phyloP scores from a whole-genome alignment of 2,888 invertebrate species.

The Hyposoter dolosus region DNA sequence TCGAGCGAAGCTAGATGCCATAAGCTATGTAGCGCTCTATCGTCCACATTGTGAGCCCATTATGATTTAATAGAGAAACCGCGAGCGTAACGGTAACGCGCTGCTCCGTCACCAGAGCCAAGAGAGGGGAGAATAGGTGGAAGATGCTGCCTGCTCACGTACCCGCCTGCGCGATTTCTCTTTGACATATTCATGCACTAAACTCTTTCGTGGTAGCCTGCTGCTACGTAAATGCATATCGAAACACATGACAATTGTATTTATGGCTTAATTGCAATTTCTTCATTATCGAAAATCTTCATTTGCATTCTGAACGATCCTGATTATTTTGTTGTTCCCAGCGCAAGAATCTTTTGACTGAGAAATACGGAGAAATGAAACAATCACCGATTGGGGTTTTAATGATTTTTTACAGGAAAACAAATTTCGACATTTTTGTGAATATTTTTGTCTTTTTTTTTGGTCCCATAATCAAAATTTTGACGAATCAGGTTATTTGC shows the following conservation, averaged over 20 bases:
- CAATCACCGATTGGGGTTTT: background rate
- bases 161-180: conserved; percentile 71
- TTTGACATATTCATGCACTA: conserved; percentile 29
- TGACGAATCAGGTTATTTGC: background rate
- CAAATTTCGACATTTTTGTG: no score
- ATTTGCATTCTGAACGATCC: conserved; percentile 39
- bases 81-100: conserved; percentile 56
- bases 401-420: background rate
- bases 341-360: background rate
- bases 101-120: conserved; percentile 24
- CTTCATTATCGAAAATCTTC: conserved; percentile 75
- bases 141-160: conserved; percentile 72
- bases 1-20: conserved; percentile 55
- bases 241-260: conserved; percentile 63
- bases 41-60: conserved; percentile 82
- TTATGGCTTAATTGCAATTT: conserved; percentile 76
- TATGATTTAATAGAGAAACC: conserved; percentile 81
- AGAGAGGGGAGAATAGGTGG: conserved; percentile 41
- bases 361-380: background rate
- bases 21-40: conserved; percentile 62
- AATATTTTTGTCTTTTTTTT: no score
- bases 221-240: conserved; percentile 8
- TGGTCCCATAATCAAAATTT: background rate
- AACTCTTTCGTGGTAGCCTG: background rate
- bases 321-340: background rate